Base-by-base conservation (phyloP, 2,888 invertebrate genomes). In the Orchesella flavescens region DNA sequence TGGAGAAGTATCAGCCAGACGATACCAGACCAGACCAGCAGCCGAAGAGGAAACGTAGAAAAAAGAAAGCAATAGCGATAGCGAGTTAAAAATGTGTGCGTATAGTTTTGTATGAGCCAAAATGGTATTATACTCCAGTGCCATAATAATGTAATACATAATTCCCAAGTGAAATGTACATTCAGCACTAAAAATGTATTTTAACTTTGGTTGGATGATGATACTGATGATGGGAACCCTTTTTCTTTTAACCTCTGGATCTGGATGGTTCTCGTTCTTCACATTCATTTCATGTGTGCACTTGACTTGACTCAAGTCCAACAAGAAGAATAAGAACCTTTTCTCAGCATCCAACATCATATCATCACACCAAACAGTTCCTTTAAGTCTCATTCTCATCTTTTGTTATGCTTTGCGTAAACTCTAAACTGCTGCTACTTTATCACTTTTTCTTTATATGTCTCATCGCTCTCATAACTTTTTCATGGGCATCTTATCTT, bases 121-220 rank as follows among this genome's bases (percentile, higher is more conserved):
- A 69, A 69, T 69, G 65, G 23, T 61, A 61, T 61, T 4, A 9
- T 23, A 19, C 57, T 57, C 3, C 57, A 24, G 34, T 23, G 34
- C 68, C 46, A 68, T 68, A 65, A 68, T 68, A 65, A 72, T 72
- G 57, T 57, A 71, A 53, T 72, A 57, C 72, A 72, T 55, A 19
- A 57, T 55, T 72, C 72, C 72, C 72, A 34, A 34, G 34, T 15
- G 55, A 72, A 72, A 34, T 55, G 72, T 49, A 10, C 5, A 49
- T n/a, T n/a, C n/a, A n/a, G n/a, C n/a, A n/a, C n/a, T n/a, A n/a
- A 10, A 49, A 53, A 24, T 17, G 23, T 72, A 57, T 34, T 55
- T 72, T 34, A 21, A 34, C 72, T 34, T 17, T 57, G 55, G n/a
- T 71, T 71, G 55, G n/a, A 4, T 9, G 4, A 55, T 9, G 55